A percentile compares a stretch with the other conserved stretches of the same genome.
Conservation (phyloP, 2,797 vertebrate genomes). For the Phataginus tetradactyla region DNA sequence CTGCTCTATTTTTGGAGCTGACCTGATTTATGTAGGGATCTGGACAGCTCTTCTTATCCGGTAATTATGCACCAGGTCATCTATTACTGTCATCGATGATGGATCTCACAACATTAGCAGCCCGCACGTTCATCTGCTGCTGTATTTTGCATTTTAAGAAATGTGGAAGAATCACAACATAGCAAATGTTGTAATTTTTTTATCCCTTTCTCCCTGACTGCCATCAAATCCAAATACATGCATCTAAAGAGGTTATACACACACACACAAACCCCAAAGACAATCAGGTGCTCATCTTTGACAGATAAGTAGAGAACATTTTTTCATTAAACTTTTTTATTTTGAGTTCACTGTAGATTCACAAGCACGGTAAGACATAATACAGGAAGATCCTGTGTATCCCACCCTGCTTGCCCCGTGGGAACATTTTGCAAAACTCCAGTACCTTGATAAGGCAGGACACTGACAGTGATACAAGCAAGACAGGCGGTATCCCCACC, state of each 20-base stretch:
- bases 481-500: background rate
- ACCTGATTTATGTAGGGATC: slow-evolving; percentile 25
- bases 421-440: background rate
- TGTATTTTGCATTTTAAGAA: background rate
- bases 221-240: background rate
- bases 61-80: background rate
- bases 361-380: no score
- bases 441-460: background rate
- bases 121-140: accelerated
- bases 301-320: background rate
- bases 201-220: accelerated
- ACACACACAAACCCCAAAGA: accelerated
- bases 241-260: background rate
- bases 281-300: background rate
- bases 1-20: slow-evolving; percentile 47
- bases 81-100: background rate
- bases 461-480: accelerated
- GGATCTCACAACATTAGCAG: background rate
- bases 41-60: slow-evolving; percentile 10
- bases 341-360: background rate
- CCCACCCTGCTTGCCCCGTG: background rate
- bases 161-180: accelerated
- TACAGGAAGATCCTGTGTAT: accelerated
- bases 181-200: background rate
- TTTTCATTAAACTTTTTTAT: background rate